Evolutionary conservation across 2,888 invertebrate genomes (phyloP), one percentile per base, ranked within the genome.

Genomic region (Crepidodera aurea): DNA sequence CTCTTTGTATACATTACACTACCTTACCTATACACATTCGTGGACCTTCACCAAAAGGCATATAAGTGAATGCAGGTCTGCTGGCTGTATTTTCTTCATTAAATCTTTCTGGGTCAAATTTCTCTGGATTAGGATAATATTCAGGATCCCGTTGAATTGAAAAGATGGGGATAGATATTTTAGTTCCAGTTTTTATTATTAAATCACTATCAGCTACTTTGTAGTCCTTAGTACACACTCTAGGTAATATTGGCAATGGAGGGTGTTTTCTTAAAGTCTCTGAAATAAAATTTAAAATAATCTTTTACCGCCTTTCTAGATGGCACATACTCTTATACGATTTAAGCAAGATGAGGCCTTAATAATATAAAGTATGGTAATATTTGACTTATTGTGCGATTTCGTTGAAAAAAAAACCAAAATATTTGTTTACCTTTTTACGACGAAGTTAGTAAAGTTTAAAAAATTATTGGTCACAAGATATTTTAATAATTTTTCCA

Each of bases 261-360:
- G 81, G 77, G 54, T 77, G 77, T 50, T 75, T 69, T 18, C 82
- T 69, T 27, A 81, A 66, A 0, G 79, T 77, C 71, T 82, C 81
- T 77, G 25, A 7, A 39, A 72, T 59, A 66, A 73, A 57, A 18
- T 8, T 2, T 29, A 29, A 8, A 8, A 8, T 8, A 8, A 29
- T 25, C 3, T 25, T 25, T 25, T 25, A 25, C n/a, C n/a, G n/a
- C n/a, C n/a, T n/a, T n/a, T n/a, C n/a, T n/a, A n/a, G n/a, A n/a
- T n/a, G n/a, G n/a, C n/a, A n/a, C n/a, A n/a, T n/a, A n/a, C n/a
- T n/a, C n/a, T n/a, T n/a, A n/a, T n/a, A n/a, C n/a, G n/a, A n/a
- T n/a, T n/a, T n/a, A n/a, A n/a, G n/a, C n/a, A n/a, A n/a, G n/a
- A n/a, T n/a, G n/a, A n/a, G n/a, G n/a, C n/a, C n/a, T n/a, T n/a